These are phyloP conservation scores for Brachionus calyciflorus DNA, from an alignment of 1,140 invertebrate species.

Conservation along the genomic window DNA sequence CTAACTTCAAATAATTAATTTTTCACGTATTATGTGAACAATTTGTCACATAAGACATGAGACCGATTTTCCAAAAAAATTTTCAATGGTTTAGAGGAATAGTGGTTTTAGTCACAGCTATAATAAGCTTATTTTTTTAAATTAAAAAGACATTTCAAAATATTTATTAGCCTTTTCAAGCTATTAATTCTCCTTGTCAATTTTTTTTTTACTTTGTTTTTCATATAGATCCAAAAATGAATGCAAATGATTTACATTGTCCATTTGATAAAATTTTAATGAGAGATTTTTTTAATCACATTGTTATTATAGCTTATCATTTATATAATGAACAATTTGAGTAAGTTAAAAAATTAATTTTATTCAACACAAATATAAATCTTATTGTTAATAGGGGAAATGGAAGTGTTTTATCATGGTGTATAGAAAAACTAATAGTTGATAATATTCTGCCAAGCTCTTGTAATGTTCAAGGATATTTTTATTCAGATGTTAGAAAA, in stretches of 20 bases:
- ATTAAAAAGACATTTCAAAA: no score
- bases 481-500: slow-evolving; percentile 55
- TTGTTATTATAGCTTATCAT: slow-evolving; percentile 56
- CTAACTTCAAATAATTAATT: no score
- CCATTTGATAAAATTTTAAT: slow-evolving; percentile 58
- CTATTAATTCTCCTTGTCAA: not conserved
- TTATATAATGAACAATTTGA: slow-evolving; percentile 53
- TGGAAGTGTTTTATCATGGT: slow-evolving; percentile 53
- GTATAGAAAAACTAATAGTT: slow-evolving; percentile 55
- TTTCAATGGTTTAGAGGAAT: no score
- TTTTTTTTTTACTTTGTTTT: slow-evolving; percentile 3
- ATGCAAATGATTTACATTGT: slow-evolving; percentile 54
- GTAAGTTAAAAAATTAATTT: slow-evolving; percentile 48
- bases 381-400: slow-evolving; percentile 46
- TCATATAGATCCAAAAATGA: slow-evolving; percentile 51
- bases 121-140: no score
- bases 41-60: no score
- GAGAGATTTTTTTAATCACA: slow-evolving; percentile 57
- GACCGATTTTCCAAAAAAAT: no score
- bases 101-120: no score
- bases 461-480: slow-evolving; percentile 56
- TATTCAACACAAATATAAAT: not conserved
- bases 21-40: no score
- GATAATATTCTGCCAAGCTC: slow-evolving; percentile 55
- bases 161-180: no score